phyloP scores from a whole-genome alignment of 35 echinoderm and acorn worm species.

The Antedon bifida region DNA sequence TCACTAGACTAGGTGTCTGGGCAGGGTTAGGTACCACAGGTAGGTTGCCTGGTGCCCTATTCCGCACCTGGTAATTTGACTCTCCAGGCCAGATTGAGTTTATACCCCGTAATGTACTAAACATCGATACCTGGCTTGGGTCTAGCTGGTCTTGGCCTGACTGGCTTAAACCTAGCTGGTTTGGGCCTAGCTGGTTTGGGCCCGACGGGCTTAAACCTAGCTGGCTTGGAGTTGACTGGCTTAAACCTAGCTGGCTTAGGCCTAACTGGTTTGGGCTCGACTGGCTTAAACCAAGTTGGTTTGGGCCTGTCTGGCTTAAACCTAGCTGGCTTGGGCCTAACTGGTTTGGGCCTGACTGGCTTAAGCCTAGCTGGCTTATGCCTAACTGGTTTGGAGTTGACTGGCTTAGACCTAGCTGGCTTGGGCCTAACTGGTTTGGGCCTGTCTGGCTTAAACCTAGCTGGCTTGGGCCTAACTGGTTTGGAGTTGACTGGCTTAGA shows the following conservation, averaged over 20 bases:
- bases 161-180: neutral
- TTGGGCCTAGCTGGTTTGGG: constrained; percentile 1
- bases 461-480: neutral
- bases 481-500: neutral
- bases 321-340: constrained; percentile 2
- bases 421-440: neutral
- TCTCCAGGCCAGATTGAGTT: neutral
- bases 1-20: no score
- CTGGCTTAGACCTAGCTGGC: neutral
- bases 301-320: neutral
- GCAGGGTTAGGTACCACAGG: no score
- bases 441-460: neutral
- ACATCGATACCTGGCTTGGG: neutral
- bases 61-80: neutral
- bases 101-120: neutral
- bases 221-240: neutral
- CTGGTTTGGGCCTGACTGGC: neutral
- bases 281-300: neutral
- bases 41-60: neutral
- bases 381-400: neutral
- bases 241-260: neutral
- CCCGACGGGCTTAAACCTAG: neutral
- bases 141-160: neutral
- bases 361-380: neutral
- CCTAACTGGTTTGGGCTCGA: neutral